Evolutionary conservation across 64 coral and sea anemone genomes (phyloP).

Genomic region (Porites lutea): DNA sequence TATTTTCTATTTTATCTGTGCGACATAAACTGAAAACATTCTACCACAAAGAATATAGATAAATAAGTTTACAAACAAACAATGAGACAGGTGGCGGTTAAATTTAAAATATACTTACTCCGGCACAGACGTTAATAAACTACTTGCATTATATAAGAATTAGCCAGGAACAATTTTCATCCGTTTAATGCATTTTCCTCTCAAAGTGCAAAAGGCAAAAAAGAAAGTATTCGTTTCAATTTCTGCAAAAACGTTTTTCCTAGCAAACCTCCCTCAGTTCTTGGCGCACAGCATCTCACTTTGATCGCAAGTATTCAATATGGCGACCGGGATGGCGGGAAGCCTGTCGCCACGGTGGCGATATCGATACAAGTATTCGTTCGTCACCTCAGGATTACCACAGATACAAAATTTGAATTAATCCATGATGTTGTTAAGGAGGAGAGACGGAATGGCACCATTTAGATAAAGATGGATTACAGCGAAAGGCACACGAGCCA

Average conservation of each 20-base stretch:
- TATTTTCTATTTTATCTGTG: background rate
- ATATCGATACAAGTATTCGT: background rate
- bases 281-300: background rate
- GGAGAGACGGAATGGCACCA: constrained; percentile 26
- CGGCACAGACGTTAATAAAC: no score
- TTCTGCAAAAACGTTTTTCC: background rate
- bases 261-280: background rate
- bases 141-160: no score
- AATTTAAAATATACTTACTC: no score
- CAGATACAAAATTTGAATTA: constrained; percentile 27
- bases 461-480: constrained; percentile 4
- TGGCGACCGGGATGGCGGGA: background rate
- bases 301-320: background rate
- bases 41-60: background rate
- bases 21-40: background rate
- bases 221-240: background rate
- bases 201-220: background rate
- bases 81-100: background rate
- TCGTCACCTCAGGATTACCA: constrained; percentile 36
- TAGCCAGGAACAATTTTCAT: no score
- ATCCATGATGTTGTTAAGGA: constrained; percentile 29
- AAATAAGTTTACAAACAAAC: background rate
- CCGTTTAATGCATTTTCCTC: no score
- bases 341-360: constrained; percentile 27
- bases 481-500: no score